Evolutionary conservation across 1,140 invertebrate species (phyloP).

Genomic region (Cryptotermes secundus): DNA sequence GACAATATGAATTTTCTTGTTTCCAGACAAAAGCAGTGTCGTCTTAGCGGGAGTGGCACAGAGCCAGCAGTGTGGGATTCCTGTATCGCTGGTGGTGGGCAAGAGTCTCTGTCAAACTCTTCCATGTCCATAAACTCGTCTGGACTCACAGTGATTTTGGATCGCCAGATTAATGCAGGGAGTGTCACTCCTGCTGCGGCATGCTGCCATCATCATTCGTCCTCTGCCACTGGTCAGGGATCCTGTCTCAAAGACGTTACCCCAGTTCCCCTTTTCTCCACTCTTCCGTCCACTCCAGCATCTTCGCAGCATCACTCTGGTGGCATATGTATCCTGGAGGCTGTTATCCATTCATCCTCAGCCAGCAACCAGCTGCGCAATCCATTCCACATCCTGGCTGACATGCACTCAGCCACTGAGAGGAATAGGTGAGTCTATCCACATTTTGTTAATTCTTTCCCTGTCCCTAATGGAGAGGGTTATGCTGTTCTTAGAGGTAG

Average conservation of each 20-base stretch:
- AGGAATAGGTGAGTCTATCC: conserved; percentile 5
- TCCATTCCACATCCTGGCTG: conserved; percentile 31
- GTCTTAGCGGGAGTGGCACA: neutral
- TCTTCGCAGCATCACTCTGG: conserved; percentile 16
- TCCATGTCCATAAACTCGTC: conserved; percentile 58
- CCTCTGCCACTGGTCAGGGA: neutral
- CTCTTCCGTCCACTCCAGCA: neutral
- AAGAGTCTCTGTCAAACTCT: conserved; percentile 54
- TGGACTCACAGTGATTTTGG: neutral
- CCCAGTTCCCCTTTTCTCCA: neutral
- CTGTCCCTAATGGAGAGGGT: neutral
- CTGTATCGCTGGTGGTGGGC: conserved; percentile 33
- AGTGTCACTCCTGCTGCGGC: neutral
- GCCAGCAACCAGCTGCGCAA: conserved; percentile 3
- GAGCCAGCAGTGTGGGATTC: neutral
- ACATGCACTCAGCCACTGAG: conserved; percentile 19
- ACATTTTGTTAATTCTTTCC: neutral
- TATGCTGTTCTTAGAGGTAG: too few species aligned
- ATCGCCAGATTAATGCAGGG: neutral
- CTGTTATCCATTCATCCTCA: conserved; percentile 22
- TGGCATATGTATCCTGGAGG: conserved; percentile 26
- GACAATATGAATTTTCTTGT: neutral
- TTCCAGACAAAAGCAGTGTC: neutral
- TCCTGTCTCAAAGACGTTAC: neutral
- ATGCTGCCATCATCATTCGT: neutral